Percentiles rank a stretch among this genome's conserved stretches.
Evolutionary conservation across 2,113 vertebrate species (phyloP).

Genomic region (Galbula dea): DNA sequence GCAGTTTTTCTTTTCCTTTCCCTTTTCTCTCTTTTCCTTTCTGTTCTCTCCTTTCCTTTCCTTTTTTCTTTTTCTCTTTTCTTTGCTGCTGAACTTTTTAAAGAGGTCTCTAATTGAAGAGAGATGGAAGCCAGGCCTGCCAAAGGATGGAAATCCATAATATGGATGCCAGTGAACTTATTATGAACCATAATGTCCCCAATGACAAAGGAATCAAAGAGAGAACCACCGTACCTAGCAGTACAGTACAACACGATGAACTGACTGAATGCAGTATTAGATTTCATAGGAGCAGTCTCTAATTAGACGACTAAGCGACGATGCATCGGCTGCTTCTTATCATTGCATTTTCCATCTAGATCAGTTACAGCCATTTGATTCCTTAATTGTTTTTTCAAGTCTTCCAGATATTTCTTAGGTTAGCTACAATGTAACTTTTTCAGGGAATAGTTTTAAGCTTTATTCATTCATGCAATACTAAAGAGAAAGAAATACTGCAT

Average conservation of each 20-base stretch:
- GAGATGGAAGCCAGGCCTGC: conserved; percentile 90
- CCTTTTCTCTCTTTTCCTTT: conserved; percentile 56
- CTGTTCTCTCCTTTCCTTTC: conserved; percentile 56
- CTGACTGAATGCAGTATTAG: conserved; percentile 83
- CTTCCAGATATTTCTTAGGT: conserved; percentile 89
- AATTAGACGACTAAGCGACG: conserved; percentile 75
- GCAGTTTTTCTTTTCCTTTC: conserved; percentile 60
- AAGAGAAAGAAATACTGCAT: conserved; percentile 85
- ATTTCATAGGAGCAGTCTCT: conserved; percentile 79
- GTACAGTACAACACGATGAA: conserved; percentile 69
- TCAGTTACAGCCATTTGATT: conserved; percentile 85
- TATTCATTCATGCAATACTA: conserved; percentile 92
- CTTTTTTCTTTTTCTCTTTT: conserved; percentile 53
- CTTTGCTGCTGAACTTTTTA: conserved; percentile 62
- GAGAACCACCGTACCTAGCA: conserved; percentile 75
- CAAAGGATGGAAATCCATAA: conserved; percentile 94
- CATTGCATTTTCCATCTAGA: conserved; percentile 83
- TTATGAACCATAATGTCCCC: conserved; percentile 75
- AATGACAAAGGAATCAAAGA: conserved; percentile 80
- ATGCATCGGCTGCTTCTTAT: conserved; percentile 78
- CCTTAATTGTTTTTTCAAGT: conserved; percentile 86
- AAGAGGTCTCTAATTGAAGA: conserved; percentile 84
- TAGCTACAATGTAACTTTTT: conserved; percentile 85
- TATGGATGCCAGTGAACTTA: conserved; percentile 90
- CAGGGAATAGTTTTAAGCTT: conserved; percentile 89